Evolutionary conservation across 2,888 invertebrate species (phyloP).

Genomic region (Drosophila parthenogenetica): DNA sequence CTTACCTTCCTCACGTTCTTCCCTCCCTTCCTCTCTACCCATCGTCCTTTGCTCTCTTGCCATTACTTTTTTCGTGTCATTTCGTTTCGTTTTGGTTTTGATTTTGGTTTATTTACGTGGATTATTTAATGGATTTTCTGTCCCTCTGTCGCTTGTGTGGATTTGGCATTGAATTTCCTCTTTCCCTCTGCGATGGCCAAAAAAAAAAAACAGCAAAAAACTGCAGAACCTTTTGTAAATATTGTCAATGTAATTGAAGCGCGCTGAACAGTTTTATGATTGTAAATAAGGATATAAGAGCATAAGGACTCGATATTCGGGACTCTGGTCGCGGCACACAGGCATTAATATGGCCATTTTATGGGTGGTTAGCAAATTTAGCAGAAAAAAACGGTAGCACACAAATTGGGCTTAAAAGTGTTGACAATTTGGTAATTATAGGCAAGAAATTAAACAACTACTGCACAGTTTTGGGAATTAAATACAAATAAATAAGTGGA

Average conservation of each 20-base stretch:
- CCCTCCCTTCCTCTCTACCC: no score
- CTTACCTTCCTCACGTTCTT: no score
- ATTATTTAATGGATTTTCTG: constrained; percentile 74
- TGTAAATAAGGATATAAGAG: constrained; percentile 24
- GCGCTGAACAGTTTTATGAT: constrained; percentile 43
- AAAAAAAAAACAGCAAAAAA: neutral
- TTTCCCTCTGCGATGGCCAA: constrained; percentile 39
- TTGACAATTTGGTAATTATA: neutral
- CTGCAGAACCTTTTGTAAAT: constrained; percentile 57
- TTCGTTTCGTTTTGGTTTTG: constrained; percentile 43
- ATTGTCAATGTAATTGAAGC: constrained; percentile 72
- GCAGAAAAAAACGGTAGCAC: constrained; percentile 28
- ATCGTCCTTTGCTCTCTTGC: neutral
- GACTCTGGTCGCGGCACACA: neutral
- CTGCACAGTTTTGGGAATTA: no score
- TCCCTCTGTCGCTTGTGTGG: constrained; percentile 22
- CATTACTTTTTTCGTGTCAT: constrained; percentile 53
- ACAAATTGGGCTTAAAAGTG: neutral
- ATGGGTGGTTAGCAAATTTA: constrained; percentile 16
- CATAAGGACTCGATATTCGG: neutral
- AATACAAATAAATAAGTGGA: no score
- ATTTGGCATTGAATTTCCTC: constrained; percentile 68
- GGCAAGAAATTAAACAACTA: no score
- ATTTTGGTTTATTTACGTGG: constrained; percentile 71
- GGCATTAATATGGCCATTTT: constrained; percentile 19